These are phyloP conservation scores for Propithecus deckenii DNA, from an alignment of 2,797 vertebrate genomes.

Conservation along the genomic window DNA sequence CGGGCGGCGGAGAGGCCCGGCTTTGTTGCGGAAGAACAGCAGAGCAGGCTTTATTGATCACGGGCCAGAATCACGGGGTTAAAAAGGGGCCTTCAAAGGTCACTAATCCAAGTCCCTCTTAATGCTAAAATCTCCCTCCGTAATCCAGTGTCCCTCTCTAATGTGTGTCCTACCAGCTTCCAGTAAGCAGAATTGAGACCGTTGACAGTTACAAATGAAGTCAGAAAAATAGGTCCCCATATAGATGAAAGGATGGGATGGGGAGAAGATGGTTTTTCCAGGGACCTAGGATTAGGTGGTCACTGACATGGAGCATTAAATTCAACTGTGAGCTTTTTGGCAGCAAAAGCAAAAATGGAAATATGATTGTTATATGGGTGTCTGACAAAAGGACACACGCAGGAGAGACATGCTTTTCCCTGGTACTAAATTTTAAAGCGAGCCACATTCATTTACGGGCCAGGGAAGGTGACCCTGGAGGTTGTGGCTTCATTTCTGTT, in stretches of 20 bases:
- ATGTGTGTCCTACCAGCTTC: background rate
- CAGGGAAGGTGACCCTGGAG: background rate
- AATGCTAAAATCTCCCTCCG: background rate
- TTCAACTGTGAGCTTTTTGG: conserved; percentile 57
- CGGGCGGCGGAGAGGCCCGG: fast-evolving
- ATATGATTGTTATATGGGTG: conserved; percentile 7
- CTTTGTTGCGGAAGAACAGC: background rate
- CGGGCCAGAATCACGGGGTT: background rate
- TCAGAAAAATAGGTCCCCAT: conserved; percentile 6
- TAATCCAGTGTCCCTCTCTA: background rate
- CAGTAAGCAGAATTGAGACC: background rate
- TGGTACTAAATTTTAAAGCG: conserved; percentile 42
- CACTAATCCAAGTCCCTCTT: background rate
- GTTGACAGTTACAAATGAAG: background rate
- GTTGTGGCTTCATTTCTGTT: background rate
- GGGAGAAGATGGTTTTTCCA: background rate
- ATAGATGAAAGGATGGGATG: background rate
- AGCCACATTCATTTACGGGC: background rate
- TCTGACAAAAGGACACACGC: conserved; percentile 18
- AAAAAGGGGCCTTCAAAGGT: background rate
- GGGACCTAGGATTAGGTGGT: conserved; percentile 30
- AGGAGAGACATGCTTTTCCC: conserved; percentile 2
- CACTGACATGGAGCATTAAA: conserved; percentile 42
- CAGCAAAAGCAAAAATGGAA: conserved; percentile 59
- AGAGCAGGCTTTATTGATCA: background rate